Base-by-base conservation (phyloP, 2,888 invertebrate species). In the Machimus rusticus region DNA sequence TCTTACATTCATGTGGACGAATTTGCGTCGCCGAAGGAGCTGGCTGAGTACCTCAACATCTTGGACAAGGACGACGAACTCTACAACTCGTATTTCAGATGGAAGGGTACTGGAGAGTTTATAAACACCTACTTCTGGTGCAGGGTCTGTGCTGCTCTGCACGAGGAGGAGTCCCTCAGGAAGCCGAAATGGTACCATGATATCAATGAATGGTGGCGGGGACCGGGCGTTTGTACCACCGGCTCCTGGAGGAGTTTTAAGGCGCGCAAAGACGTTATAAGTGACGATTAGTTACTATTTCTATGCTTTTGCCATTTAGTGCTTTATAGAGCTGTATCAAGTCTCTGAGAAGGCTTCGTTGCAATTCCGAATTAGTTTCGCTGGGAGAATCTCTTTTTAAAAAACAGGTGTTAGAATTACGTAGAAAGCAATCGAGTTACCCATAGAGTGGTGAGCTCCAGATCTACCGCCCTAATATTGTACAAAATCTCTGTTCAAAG, bases 1-100 rank as follows among this genome's bases (percentile, higher is more conserved):
- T 98, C 98, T 4, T 99, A 97, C 93, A 96, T 99, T 88, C 99
- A 99, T 93, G 98, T 99, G 31, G 99, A 99, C 91, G 98, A 99
- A 92, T 99, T 99, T 92, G 95, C 95, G 43, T 96, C 96, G 31
- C 96, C 99, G 0, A 95, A 96, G 90, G 96, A 97, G 90, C 94
- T 99, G 89, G 99, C 99, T 55, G 95, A 95, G 43, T 99, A 98
- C 93, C 94, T 99, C 87, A 95, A 95, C 89, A 95, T 96, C 84
- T 94, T 99, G 87, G 98, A 98, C 92, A 94, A 95, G 89, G 96
- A 99, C 92, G 98, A 98, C 91, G 95, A 95, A 74, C 94, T 98
- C 1, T 99, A 99, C 93, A 99, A 99, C 93, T 96, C 98, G 39
- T 99, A 99, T 92, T 99, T 99, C 93, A 95, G 95, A 90, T 98